Evolutionary conservation across 2,113 vertebrate species (phyloP).

Genomic region (Labeo catla): DNA sequence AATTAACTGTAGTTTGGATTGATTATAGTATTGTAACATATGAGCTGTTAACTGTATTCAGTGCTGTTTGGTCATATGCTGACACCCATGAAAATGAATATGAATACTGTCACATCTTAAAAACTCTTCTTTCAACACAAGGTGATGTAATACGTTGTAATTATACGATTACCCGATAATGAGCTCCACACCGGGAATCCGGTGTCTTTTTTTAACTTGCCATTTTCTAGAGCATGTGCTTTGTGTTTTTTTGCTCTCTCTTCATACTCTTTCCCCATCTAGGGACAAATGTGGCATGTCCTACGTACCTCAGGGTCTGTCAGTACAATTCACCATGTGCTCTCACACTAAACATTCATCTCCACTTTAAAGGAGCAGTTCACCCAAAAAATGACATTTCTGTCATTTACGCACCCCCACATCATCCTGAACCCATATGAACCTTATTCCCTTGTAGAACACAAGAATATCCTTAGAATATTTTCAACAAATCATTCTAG

Average conservation of each 20-base stretch:
- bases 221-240: not conserved
- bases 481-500: not conserved
- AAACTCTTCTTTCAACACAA: constrained; percentile 11
- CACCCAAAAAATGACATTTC: not conserved
- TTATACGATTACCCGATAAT: constrained; percentile 3
- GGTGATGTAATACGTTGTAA: not conserved
- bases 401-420: constrained; percentile 6
- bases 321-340: constrained; percentile 39
- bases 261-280: not conserved
- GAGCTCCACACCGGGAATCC: not conserved
- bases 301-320: constrained; percentile 28
- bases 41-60: not conserved
- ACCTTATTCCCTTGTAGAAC: not conserved
- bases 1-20: not conserved
- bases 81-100: not conserved
- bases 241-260: not conserved
- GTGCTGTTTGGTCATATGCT: not conserved
- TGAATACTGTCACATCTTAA: not conserved
- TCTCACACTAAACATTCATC: constrained; percentile 34
- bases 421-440: not conserved
- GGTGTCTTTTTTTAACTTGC: not conserved
- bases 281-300: constrained; percentile 33
- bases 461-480: not conserved
- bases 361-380: constrained; percentile 19
- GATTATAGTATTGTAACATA: not conserved